A percentile compares a stretch with the other conserved stretches of the same genome.
phyloP scores from a whole-genome alignment of 2,797 vertebrate genomes.

The Bovichtus diacanthus region DNA sequence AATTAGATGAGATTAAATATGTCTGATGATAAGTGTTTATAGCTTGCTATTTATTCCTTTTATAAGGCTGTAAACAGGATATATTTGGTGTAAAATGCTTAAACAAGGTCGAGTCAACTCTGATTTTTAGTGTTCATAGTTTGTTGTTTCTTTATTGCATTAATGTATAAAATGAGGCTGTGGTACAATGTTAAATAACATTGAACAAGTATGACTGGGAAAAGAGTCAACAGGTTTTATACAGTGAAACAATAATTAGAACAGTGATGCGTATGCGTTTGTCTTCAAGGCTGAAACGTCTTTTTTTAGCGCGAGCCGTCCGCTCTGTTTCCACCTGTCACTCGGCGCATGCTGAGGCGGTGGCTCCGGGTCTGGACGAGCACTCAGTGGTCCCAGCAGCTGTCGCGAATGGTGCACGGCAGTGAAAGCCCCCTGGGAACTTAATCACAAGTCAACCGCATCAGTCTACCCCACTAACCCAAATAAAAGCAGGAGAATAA shows the following conservation, averaged over 20 bases:
- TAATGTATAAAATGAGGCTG: background rate
- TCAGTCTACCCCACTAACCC: constrained; percentile 61
- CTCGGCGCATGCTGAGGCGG: background rate
- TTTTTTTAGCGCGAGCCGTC: background rate
- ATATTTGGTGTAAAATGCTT: background rate
- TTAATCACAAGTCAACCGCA: constrained; percentile 51
- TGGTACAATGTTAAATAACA: background rate
- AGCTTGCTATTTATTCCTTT: background rate
- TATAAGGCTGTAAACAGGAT: background rate
- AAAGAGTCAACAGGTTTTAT: background rate
- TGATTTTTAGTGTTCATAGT: background rate
- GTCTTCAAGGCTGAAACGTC: background rate
- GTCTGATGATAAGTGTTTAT: constrained; percentile 6
- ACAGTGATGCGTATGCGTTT: background rate
- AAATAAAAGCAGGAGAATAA: constrained; percentile 56
- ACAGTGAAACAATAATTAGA: background rate
- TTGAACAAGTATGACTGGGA: background rate
- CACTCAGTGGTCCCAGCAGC: constrained; percentile 11
- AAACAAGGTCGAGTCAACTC: background rate
- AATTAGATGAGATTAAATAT: constrained; percentile 13
- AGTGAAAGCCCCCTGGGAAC: constrained; percentile 54
- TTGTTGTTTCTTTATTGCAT: background rate
- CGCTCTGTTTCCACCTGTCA: constrained; percentile 32
- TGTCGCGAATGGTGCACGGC: constrained; percentile 44
- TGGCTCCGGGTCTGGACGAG: constrained; percentile 8